Percentiles rank a stretch among this genome's conserved stretches.
Conservation (phyloP, 2,113 vertebrate species). For the Apus apus region DNA sequence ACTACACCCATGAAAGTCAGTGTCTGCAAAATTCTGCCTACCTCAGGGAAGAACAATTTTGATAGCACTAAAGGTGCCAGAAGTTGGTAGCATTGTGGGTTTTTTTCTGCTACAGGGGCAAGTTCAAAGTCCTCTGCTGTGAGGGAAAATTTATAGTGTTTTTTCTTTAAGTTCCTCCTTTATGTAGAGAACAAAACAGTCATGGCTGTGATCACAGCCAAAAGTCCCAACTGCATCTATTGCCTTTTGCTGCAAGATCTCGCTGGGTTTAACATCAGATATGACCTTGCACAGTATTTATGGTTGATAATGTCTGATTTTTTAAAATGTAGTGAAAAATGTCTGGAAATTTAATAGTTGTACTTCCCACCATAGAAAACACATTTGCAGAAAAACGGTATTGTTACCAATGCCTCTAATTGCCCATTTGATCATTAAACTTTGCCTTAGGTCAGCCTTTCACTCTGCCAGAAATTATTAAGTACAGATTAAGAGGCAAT, state of each 20-base stretch:
- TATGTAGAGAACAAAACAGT: neutral
- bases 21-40: neutral
- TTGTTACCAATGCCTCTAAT: slow-evolving; percentile 6
- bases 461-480: slow-evolving; percentile 29
- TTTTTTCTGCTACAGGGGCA: neutral
- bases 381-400: neutral
- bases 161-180: neutral
- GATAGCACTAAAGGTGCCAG: too few relatives aligned
- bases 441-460: slow-evolving; percentile 27
- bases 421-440: slow-evolving; percentile 13
- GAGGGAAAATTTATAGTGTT: neutral
- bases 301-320: neutral
- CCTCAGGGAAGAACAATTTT: neutral
- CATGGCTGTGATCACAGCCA: fast-evolving
- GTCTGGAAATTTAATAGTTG: slow-evolving; percentile 1
- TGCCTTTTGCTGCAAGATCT: neutral
- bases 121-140: neutral
- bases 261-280: neutral
- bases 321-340: neutral
- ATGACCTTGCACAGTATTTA: neutral
- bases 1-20: neutral
- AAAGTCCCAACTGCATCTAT: neutral
- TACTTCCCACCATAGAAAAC: neutral
- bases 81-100: neutral
- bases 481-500: neutral